Conservation (phyloP, 92 coral and sea anemone species). For the Bergia puertoricense region DNA sequence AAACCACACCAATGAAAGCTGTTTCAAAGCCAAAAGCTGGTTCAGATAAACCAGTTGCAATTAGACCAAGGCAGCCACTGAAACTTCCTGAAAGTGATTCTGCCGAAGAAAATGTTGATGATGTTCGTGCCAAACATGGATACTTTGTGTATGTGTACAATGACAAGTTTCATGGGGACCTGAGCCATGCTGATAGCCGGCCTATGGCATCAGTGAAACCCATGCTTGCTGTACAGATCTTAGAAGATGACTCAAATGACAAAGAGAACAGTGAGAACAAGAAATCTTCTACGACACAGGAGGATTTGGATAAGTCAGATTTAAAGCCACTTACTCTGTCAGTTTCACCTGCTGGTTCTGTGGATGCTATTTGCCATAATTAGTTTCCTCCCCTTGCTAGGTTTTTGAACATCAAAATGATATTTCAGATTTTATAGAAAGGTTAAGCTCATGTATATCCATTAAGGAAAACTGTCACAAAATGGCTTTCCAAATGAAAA, state of each 20-base stretch:
- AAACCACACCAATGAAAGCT: conserved; percentile 66
- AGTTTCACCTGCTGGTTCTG: conserved; percentile 59
- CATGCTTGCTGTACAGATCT: conserved; percentile 64
- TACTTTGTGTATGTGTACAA: conserved; percentile 81
- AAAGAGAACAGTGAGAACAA: conserved; percentile 49
- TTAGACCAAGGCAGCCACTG: conserved; percentile 62
- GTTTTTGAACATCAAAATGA: neutral
- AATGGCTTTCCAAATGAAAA: neutral
- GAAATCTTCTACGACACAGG: conserved; percentile 21
- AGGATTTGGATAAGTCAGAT: conserved; percentile 54
- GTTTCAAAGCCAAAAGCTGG: conserved; percentile 80
- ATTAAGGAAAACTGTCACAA: neutral
- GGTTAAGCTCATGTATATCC: neutral
- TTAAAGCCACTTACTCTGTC: conserved; percentile 71
- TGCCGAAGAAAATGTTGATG: conserved; percentile 43
- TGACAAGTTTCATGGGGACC: conserved; percentile 59
- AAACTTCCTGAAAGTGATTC: conserved; percentile 51
- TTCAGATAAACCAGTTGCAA: conserved; percentile 79
- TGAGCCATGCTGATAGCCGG: conserved; percentile 64
- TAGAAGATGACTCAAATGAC: conserved; percentile 46
- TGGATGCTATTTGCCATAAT: conserved; percentile 53
- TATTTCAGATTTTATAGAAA: neutral
- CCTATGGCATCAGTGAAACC: conserved; percentile 98
- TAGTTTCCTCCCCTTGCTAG: neutral
- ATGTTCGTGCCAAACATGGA: conserved; percentile 62